Percentiles rank a stretch among this genome's conserved stretches.
Conservation (phyloP, 2,888 invertebrate species). For the Stegana nigrithorax region DNA sequence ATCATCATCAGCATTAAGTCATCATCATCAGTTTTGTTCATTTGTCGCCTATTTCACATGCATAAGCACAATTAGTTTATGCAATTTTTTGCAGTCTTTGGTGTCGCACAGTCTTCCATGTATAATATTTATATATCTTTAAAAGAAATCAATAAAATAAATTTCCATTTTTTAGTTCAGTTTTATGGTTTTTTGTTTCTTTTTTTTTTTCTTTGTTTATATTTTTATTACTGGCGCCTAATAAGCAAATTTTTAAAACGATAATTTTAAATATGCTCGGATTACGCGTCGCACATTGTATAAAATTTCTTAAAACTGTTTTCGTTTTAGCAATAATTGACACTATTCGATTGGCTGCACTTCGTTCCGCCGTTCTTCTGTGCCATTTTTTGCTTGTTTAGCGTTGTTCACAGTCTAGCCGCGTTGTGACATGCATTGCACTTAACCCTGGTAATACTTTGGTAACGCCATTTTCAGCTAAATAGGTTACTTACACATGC, state of each 20-base stretch:
- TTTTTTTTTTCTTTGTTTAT: neutral
- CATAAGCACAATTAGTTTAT: too few species aligned
- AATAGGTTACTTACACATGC: too few species aligned
- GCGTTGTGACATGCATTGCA: neutral
- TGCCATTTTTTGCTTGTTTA: neutral
- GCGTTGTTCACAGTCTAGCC: neutral
- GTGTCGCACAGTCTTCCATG: too few species aligned
- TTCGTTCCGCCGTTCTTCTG: neutral
- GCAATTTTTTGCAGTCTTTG: too few species aligned
- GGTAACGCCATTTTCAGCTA: neutral
- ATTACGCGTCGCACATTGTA: neutral
- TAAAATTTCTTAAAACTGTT: neutral
- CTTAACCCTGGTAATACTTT: neutral
- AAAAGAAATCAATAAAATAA: too few species aligned
- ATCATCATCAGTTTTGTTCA: too few species aligned
- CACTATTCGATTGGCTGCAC: too few species aligned
- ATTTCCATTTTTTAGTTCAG: conserved; percentile 6
- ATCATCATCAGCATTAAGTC: too few species aligned
- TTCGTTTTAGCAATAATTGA: too few species aligned
- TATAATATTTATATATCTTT: too few species aligned
- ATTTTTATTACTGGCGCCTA: neutral
- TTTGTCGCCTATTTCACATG: too few species aligned
- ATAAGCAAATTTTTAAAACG: neutral
- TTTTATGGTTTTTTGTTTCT: neutral
- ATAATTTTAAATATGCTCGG: neutral